Base-by-base conservation (phyloP, 2,888 invertebrate species). In the Agrypnus murinus region DNA sequence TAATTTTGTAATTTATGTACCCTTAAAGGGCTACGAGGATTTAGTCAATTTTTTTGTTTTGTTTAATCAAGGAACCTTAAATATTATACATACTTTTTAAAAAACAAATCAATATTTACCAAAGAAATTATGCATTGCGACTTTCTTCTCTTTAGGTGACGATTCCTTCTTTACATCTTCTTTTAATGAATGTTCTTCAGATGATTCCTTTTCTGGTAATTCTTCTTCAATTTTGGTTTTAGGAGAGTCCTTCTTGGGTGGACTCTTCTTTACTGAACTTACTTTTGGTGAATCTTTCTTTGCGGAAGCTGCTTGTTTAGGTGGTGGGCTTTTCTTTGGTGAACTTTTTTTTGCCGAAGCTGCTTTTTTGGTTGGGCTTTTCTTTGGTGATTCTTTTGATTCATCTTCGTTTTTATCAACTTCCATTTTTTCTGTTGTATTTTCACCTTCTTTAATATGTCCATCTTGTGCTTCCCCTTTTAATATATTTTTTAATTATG, bases 201-300 rank as follows among this genome's bases (percentile, higher is more conserved):
- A 1, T 45, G 25, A 25, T 25, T 3, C 5, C 5, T 25, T 25
- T 25, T 50, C 48, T 14, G 31, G 10, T 25, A 64, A 19, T 57
- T 57, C 34, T 8, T 43, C 60, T 6, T 17, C 64, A 46, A 71
- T 68, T 46, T 73, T 64, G 1, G 74, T 62, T 38, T 69, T 72
- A 15, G 65, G 59, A 8, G 46, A 17, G 36, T 43, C 32, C 1
- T 9, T 31, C 12, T 65, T 32, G n/a, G 46, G n/a, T n/a, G n/a
- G 12, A 40, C 69, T 71, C 9, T 14, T 19, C 2, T 36, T 40
- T 53, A 40, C 53, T 64, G 64, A 40, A 14, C 53, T 64, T 2
- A 40, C 38, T 31, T 17, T 9, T 10, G 31, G 63, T 4, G 14
- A 2, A n/a, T 2, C 6, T n/a, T 14, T 14, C 7, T 25, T n/a